Base-by-base conservation (phyloP, 2,113 vertebrate species). In the Furnarius figulus region DNA sequence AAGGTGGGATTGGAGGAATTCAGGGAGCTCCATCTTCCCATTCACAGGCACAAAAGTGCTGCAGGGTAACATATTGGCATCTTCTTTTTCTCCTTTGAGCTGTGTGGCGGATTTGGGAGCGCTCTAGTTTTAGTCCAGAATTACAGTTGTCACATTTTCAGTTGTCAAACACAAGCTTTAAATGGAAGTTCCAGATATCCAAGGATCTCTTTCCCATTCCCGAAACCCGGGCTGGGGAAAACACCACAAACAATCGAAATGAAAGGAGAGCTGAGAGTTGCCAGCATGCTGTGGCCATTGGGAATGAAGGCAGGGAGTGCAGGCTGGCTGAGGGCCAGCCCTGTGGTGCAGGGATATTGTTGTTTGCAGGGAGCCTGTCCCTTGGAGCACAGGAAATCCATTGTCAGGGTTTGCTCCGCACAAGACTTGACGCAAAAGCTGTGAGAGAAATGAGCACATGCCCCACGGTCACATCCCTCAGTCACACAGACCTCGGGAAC, bases 151-250 rank as follows among this genome's bases (percentile, higher is more conserved):
- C 67, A 46, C 5, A 28, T 68, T 88, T 52, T 84, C 58, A 70
- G 67, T 74, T 92, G 82, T 96, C 95, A 96, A 33, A 85, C 95
- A 66, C 13, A 39, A 93, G 94, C 87, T 96, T 84, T 71, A 79
- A 97, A 75, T 95, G 95, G 94, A 79, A 95, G 66, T 80, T 94
- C 47, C 11, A 82, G 91, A 75, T 84, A 93, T 44, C 83, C 84
- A 80, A 16, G 37, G 59, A 86, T 93, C 96, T 91, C 91, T 78
- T 96, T 89, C 93, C 89, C 81, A 10, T 79, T 88, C 74, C 93
- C 95, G 96, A 94, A 95, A 81, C 59, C 93, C 4, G 3, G 95
- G 86, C 85, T 67, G 95, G 95, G 94, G 72, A 97, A 90, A 95
- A 30, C 1, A 50, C 9, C 66, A 18, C 25, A 53, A 73, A 24